A percentile compares a stretch with the other conserved stretches of the same genome.
These are phyloP conservation scores for Drosophila simulans DNA, from an alignment of 1,140 invertebrate species.

Conservation along the genomic window DNA sequence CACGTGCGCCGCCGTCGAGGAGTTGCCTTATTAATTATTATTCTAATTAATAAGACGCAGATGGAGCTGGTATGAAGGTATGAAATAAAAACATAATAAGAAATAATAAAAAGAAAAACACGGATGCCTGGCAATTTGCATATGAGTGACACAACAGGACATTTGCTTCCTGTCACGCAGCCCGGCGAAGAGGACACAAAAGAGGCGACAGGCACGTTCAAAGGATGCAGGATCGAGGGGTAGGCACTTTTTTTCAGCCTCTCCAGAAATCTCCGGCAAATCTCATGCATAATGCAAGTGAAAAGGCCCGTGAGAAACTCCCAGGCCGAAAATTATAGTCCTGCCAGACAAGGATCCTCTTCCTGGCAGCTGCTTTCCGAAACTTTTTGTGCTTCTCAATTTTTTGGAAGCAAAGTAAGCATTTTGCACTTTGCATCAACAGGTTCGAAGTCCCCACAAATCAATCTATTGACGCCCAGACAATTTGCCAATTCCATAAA, in stretches of 20 bases:
- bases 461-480: conserved; percentile 39
- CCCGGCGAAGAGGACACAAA: conserved; percentile 48
- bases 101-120: conserved; percentile 32
- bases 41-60: conserved; percentile 82
- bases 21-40: conserved; percentile 83
- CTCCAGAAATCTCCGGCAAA: conserved; percentile 30
- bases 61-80: conserved; percentile 19
- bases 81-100: conserved; percentile 14
- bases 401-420: conserved; percentile 14
- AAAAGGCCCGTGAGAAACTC: conserved; percentile 74
- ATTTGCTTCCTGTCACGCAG: conserved; percentile 78
- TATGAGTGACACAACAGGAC: conserved; percentile 84
- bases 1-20: conserved; percentile 66
- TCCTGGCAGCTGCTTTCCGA: conserved; percentile 43
- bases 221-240: conserved; percentile 29
- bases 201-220: conserved; percentile 63
- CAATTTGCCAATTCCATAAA: conserved; percentile 58
- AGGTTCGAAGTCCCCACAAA: conserved; percentile 20
- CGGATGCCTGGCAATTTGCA: conserved; percentile 72
- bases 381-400: background rate
- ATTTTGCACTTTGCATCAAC: conserved; percentile 41
- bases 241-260: conserved; percentile 16
- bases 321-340: conserved; percentile 43
- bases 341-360: conserved; percentile 9
- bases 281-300: conserved; percentile 76